A percentile compares a stretch with the other conserved stretches of the same genome.
phyloP scores from a whole-genome alignment of 2,113 vertebrate genomes.

The Emydocephalus ijimae region DNA sequence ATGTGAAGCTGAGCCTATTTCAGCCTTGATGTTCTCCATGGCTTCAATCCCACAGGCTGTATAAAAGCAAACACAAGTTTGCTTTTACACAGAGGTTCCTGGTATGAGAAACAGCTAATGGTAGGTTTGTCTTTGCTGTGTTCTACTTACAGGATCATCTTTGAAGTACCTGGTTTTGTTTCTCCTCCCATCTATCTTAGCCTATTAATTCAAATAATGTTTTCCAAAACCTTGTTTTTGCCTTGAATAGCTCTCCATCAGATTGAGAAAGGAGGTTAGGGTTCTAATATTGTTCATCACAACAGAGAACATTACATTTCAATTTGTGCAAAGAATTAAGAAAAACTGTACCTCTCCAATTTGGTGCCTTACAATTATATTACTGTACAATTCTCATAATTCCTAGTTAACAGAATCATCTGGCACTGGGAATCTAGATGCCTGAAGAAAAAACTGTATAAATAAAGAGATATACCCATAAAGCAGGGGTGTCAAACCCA shows the following conservation, averaged over 20 bases:
- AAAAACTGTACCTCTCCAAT: neutral
- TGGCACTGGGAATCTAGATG: neutral
- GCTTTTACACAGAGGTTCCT: neutral
- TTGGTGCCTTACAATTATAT: neutral
- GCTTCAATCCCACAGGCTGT: neutral
- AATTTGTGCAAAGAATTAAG: neutral
- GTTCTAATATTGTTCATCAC: neutral
- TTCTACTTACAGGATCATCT: neutral
- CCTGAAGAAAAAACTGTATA: neutral
- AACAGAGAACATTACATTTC: neutral
- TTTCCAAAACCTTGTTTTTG: neutral
- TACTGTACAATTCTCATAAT: neutral
- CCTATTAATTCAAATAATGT: neutral
- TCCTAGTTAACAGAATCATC: neutral
- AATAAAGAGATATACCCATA: neutral
- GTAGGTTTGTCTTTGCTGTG: neutral
- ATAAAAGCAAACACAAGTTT: neutral
- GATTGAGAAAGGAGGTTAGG: neutral
- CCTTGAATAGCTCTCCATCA: neutral
- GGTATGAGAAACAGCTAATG: neutral
- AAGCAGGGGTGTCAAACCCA: too few relatives aligned
- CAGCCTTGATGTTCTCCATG: neutral
- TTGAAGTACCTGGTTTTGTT: neutral
- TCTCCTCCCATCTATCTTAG: neutral
- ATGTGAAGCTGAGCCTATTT: neutral